Percentiles rank a stretch among this genome's conserved stretches.
phyloP scores from a whole-genome alignment of 2,113 vertebrate genomes.

The Salvator merianae region DNA sequence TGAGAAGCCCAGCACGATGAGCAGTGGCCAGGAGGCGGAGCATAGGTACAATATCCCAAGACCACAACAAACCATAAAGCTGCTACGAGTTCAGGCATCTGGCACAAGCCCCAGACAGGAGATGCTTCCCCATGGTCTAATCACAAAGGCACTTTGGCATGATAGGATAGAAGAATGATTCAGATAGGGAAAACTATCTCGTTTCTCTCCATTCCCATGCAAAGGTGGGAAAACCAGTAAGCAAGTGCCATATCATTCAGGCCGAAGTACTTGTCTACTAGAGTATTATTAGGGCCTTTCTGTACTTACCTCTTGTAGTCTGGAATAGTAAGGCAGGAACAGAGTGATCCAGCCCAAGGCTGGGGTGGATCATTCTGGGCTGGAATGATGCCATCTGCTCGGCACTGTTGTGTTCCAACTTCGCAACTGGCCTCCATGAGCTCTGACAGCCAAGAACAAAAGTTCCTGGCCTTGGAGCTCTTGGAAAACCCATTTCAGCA shows the following conservation, averaged over 20 bases:
- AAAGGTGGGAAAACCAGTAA: background rate
- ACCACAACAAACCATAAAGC: background rate
- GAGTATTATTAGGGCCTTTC: no score
- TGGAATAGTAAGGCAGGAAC: no score
- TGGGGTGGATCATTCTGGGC: no score
- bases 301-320: no score
- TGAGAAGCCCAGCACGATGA: background rate
- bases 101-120: background rate
- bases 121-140: background rate
- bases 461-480: no score
- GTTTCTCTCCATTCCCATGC: background rate
- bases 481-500: no score
- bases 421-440: background rate
- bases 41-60: background rate
- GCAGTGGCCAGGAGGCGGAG: background rate
- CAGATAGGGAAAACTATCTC: background rate
- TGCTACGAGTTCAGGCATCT: slow-evolving; percentile 6
- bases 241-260: background rate
- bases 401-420: background rate
- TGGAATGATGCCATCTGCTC: no score
- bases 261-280: no score
- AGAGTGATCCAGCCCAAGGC: no score
- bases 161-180: background rate
- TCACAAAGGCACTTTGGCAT: background rate
- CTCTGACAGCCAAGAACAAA: no score